Evolutionary conservation across 2,888 invertebrate species (phyloP).

Genomic region (Drosophila heteroneura): DNA sequence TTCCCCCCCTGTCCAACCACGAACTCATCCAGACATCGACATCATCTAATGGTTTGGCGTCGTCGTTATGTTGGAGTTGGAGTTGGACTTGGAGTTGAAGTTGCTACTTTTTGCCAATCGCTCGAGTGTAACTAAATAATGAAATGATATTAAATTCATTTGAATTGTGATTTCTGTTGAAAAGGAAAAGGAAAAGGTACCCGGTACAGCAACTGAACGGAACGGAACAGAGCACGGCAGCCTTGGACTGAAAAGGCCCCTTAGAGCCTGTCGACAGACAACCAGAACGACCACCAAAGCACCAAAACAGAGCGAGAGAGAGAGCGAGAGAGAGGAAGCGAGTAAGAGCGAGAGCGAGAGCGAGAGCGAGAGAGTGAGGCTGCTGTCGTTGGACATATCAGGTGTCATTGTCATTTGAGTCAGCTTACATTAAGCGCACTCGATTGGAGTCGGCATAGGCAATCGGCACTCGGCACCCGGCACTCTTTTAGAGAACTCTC

Average conservation of each 20-base stretch:
- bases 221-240: constrained; percentile 38
- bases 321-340: not conserved
- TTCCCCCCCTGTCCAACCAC: not conserved
- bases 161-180: constrained; percentile 85
- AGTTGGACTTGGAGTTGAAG: constrained; percentile 10
- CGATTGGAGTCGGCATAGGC: constrained; percentile 78
- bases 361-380: not conserved
- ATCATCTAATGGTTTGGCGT: constrained; percentile 31
- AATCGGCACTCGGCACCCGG: constrained; percentile 11
- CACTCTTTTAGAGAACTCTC: constrained; percentile 9
- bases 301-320: constrained; percentile 20
- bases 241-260: constrained; percentile 49
- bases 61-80: constrained; percentile 5
- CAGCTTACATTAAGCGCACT: constrained; percentile 80
- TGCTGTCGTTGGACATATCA: constrained; percentile 74
- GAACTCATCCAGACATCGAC: not conserved
- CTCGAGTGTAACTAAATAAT: constrained; percentile 84
- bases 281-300: constrained; percentile 71
- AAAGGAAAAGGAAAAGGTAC: constrained; percentile 72
- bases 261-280: constrained; percentile 50
- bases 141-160: constrained; percentile 85
- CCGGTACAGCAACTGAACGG: constrained; percentile 23
- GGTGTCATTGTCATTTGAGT: constrained; percentile 85
- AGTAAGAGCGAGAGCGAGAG: not conserved
- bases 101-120: constrained; percentile 78